phyloP scores from a whole-genome alignment of 2,113 vertebrate species.

The Strix uralensis region DNA sequence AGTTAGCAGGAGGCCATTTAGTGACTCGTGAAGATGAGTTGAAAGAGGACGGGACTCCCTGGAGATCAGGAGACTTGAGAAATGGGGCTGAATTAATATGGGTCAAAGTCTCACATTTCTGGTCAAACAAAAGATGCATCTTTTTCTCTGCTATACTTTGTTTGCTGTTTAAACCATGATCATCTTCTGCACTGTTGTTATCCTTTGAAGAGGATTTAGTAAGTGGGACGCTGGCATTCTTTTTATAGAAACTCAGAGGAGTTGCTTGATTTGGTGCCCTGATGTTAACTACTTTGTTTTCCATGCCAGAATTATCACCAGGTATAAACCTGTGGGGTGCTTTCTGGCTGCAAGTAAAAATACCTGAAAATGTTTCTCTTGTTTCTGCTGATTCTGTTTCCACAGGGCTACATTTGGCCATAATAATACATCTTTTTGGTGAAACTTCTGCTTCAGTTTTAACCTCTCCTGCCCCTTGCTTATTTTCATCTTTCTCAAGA shows the following conservation, averaged over 20 bases:
- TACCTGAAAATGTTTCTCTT: neutral
- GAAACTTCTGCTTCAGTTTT: neutral
- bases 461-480: neutral
- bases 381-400: neutral
- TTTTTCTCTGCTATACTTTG: conserved; percentile 17
- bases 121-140: neutral
- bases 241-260: conserved; percentile 3
- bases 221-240: neutral
- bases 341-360: conserved; percentile 6
- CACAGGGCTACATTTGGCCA: neutral
- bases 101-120: neutral
- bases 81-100: neutral
- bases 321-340: neutral
- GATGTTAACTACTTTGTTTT: neutral
- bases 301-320: neutral
- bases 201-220: conserved; percentile 19
- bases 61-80: neutral
- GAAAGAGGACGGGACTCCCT: neutral
- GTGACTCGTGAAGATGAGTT: neutral
- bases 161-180: neutral
- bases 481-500: neutral
- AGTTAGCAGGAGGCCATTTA: neutral
- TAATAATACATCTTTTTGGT: neutral
- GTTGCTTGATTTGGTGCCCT: conserved; percentile 8
- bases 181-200: neutral